These are phyloP conservation scores for Chironomus striatipennis DNA, from an alignment of 1,140 invertebrate species.

Conservation along the genomic window DNA sequence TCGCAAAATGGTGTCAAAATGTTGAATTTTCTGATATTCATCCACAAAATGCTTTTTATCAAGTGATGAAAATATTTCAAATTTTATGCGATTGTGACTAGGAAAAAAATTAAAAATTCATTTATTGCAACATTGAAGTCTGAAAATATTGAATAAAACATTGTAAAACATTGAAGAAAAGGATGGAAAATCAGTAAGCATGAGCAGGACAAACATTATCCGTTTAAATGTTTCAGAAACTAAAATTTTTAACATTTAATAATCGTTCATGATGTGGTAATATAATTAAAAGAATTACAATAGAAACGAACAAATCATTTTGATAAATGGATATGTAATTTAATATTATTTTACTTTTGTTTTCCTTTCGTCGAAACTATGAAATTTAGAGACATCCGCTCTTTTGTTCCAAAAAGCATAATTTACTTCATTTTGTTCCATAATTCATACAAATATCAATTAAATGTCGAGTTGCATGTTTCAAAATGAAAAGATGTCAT, in stretches of 20 bases:
- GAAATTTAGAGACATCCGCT: too few relatives aligned
- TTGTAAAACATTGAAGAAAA: background rate
- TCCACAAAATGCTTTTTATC: too few relatives aligned
- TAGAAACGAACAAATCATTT: background rate
- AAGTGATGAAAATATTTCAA: too few relatives aligned
- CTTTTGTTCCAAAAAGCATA: too few relatives aligned
- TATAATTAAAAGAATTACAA: background rate
- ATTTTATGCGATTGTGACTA: background rate
- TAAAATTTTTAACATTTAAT: conserved; percentile 10
- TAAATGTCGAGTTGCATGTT: too few relatives aligned
- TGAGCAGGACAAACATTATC: background rate
- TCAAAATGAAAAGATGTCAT: background rate
- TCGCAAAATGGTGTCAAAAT: conserved; percentile 4
- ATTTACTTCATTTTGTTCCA: too few relatives aligned
- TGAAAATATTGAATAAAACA: background rate
- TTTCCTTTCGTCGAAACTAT: background rate
- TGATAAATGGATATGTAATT: background rate
- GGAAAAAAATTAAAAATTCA: background rate
- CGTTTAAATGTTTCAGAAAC: background rate
- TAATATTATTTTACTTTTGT: background rate
- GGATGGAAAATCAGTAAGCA: background rate
- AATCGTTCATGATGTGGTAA: background rate
- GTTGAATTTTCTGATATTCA: background rate
- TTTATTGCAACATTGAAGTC: background rate
- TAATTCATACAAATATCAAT: too few relatives aligned